Conservation (phyloP, 2,797 vertebrate genomes). For the Xiphophorus birchmanni region DNA sequence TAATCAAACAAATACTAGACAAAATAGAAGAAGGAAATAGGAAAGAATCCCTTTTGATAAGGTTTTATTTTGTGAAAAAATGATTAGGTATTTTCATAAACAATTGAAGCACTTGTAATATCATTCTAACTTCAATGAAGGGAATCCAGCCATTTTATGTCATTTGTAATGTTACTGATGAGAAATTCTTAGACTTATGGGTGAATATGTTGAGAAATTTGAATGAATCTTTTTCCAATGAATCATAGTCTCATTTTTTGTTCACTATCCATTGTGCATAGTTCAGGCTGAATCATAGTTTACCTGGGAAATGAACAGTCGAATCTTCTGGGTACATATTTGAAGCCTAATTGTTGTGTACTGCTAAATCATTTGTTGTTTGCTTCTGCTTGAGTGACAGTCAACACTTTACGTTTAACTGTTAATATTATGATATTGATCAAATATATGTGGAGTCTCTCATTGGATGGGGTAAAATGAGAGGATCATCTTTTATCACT, state of each 20-base stretch:
- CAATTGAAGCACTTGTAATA: neutral
- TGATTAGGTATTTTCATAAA: neutral
- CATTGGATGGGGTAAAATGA: neutral
- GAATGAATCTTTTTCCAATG: neutral
- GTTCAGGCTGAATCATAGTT: neutral
- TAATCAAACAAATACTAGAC: neutral
- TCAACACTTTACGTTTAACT: neutral
- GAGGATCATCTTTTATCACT: neutral
- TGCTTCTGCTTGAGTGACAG: neutral
- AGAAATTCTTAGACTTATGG: neutral
- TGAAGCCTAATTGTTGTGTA: neutral
- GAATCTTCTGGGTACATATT: neutral
- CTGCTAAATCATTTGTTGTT: neutral
- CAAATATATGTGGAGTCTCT: neutral
- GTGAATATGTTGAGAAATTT: neutral
- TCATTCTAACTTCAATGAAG: neutral
- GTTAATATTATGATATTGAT: neutral
- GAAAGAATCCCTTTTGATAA: neutral
- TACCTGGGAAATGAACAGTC: neutral
- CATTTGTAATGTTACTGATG: neutral
- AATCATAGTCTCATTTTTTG: neutral
- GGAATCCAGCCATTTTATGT: neutral
- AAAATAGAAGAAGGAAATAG: neutral
- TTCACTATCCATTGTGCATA: neutral
- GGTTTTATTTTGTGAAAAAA: neutral